Conservation (phyloP, 37 sponge, comb jelly and placozoan species). For the Cliona cf. orientalis region DNA sequence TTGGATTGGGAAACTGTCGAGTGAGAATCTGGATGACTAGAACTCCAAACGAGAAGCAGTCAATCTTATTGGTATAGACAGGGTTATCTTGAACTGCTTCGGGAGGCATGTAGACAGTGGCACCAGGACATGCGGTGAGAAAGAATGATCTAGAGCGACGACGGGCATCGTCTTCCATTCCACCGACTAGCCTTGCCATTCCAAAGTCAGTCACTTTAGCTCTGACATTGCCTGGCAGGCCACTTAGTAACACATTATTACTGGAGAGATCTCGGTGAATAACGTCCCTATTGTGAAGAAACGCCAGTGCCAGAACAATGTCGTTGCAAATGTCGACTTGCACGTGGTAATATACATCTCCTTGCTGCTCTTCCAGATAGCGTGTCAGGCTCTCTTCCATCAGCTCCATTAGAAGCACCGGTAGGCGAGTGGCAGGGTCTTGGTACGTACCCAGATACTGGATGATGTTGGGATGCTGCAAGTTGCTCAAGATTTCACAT, state of each 20-base stretch:
- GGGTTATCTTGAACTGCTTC: slow-evolving; percentile 18
- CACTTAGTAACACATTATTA: slow-evolving; percentile 47
- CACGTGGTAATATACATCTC: neutral
- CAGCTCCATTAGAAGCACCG: slow-evolving; percentile 41
- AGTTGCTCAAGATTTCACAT: neutral
- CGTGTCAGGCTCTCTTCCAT: slow-evolving; percentile 48
- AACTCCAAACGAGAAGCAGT: slow-evolving; percentile 30
- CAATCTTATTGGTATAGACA: slow-evolving; percentile 4
- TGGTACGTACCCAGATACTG: slow-evolving; percentile 13
- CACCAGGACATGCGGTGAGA: neutral
- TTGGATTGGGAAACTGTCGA: slow-evolving; percentile 10
- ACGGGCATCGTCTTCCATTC: neutral
- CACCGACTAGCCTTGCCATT: slow-evolving; percentile 20
- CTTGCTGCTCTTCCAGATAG: slow-evolving; percentile 8
- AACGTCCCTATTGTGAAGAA: slow-evolving; percentile 23
- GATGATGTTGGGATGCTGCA: slow-evolving; percentile 14
- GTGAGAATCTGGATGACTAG: slow-evolving; percentile 40
- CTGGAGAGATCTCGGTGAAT: slow-evolving; percentile 48
- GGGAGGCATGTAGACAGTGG: slow-evolving; percentile 56
- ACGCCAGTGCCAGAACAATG: slow-evolving; percentile 31
- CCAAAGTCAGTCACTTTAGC: slow-evolving; percentile 60
- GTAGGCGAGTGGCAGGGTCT: neutral
- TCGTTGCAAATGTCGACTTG: slow-evolving; percentile 43
- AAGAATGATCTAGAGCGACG: too few relatives aligned
- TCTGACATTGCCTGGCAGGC: slow-evolving; percentile 4